A percentile compares a stretch with the other conserved stretches of the same genome.
These are phyloP conservation scores for Apamea sordens DNA, from an alignment of 2,888 invertebrate species.

Conservation along the genomic window DNA sequence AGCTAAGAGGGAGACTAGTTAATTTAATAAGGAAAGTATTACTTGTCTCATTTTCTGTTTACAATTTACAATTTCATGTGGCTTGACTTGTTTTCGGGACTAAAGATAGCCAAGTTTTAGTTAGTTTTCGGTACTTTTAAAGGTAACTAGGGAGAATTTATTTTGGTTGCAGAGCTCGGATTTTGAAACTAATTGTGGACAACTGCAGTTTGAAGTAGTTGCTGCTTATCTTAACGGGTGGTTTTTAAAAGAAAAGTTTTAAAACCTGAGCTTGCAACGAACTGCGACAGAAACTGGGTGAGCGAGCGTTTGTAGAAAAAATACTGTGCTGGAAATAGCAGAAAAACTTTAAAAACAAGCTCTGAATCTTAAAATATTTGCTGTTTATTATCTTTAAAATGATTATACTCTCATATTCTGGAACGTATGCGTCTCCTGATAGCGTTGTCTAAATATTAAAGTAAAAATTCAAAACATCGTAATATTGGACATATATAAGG, in stretches of 20 bases:
- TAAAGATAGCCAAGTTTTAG: slow-evolving; percentile 18
- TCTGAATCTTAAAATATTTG: not conserved
- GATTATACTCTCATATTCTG: not conserved
- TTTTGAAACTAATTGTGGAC: slow-evolving; percentile 44
- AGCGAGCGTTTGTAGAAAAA: slow-evolving; percentile 28
- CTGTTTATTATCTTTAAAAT: not conserved
- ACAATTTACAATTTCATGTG: slow-evolving; percentile 49
- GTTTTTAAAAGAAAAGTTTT: slow-evolving; percentile 48
- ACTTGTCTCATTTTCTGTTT: slow-evolving; percentile 43
- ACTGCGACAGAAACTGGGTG: slow-evolving; percentile 21
- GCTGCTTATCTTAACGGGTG: slow-evolving; percentile 47
- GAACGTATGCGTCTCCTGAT: not conserved
- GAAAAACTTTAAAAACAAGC: not conserved
- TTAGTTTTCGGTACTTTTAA: slow-evolving; percentile 4
- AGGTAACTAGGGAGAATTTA: slow-evolving; percentile 17
- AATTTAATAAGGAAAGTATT: slow-evolving; percentile 58
- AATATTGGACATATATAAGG: not conserved
- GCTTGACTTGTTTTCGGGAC: slow-evolving; percentile 33
- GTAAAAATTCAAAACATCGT: not conserved
- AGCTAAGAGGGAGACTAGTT: slow-evolving; percentile 53
- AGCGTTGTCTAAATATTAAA: not conserved
- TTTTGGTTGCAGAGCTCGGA: slow-evolving; percentile 23
- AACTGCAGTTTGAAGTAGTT: slow-evolving; percentile 44
- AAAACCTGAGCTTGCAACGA: slow-evolving; percentile 24
- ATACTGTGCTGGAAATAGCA: not conserved